A percentile compares a stretch with the other conserved stretches of the same genome.
These are phyloP conservation scores for Heliconius ethilla DNA, from an alignment of 2,888 invertebrate species.

Conservation along the genomic window DNA sequence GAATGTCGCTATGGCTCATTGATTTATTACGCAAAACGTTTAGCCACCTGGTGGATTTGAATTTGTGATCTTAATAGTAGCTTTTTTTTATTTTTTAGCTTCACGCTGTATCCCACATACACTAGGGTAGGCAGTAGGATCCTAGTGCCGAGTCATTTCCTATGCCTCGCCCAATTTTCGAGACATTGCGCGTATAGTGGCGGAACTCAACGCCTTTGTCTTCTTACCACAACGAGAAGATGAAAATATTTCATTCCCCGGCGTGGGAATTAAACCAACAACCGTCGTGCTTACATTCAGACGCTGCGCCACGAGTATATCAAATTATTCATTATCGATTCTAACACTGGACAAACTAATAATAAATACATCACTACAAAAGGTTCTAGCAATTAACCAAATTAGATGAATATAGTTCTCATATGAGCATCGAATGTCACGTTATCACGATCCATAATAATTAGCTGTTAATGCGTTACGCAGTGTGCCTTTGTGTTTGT, in stretches of 20 bases:
- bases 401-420: constrained; percentile 6
- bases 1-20: constrained; percentile 3
- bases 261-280: no score
- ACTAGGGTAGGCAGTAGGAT: not conserved
- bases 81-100: not conserved
- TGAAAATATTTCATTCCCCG: no score
- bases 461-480: not conserved
- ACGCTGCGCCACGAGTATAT: not conserved
- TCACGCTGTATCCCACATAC: not conserved
- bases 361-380: not conserved
- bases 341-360: not conserved
- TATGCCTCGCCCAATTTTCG: not conserved
- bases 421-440: not conserved
- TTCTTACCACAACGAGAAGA: no score
- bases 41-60: not conserved
- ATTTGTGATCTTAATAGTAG: not conserved
- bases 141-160: not conserved
- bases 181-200: not conserved
- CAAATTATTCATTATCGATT: not conserved
- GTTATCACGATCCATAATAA: not conserved
- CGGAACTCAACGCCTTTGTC: no score
- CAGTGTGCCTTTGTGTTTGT: not conserved
- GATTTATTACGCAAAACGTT: not conserved
- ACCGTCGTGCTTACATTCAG: no score
- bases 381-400: constrained; percentile 1